Base-by-base conservation (phyloP, 2,113 vertebrate species). In the Melierax canorus region DNA sequence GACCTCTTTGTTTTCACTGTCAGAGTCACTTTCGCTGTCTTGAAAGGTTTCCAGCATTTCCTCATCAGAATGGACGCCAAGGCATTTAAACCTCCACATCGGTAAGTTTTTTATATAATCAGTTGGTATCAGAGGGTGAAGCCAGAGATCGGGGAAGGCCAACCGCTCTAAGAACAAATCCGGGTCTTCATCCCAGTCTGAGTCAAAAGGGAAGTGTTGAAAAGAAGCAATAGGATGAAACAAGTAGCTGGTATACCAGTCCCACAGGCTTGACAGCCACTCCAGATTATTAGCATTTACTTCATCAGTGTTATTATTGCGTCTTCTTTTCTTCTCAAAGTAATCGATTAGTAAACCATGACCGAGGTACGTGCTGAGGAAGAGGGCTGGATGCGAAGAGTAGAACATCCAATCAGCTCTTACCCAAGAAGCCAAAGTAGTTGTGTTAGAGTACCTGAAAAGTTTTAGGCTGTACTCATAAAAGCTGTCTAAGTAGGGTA, bases 381-480 rank as follows among this genome's bases (percentile, higher is more conserved):
- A 99, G 71, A 99, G 98, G 58, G 99, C 99, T 3, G 99, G 99
- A 78, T 99, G 99, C 3, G 99, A 99, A 1, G 99, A 99, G 92
- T 99, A 99, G 97, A 99, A 99, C 96, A 99, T 99, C 99, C 99
- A 99, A 63, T 99, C 99, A 0, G 99, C 98, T 96, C 99, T 98
- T 12, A 99, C 99, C 98, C 99, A 98, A 7, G 99, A 99, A 91
- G 99, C 99, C 80, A 99, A 92, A 19, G 98, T 98, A 48, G 99
- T 99, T 55, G 99, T 99, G 97, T 99, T 99, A 5, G 99, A 99
- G 23, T 99, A 99, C 29, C 99, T 98, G 69, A 99, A 98, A 77
- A 99, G 97, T 97, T 99, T 99, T 94, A 99, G 98, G 87, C 99
- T 99, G 95, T 99, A 99, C 77, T 99, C 98, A 4, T 99, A 99